Base-by-base conservation (phyloP, 2,888 invertebrate species). In the Kuschelorhynchus macadamiae region DNA sequence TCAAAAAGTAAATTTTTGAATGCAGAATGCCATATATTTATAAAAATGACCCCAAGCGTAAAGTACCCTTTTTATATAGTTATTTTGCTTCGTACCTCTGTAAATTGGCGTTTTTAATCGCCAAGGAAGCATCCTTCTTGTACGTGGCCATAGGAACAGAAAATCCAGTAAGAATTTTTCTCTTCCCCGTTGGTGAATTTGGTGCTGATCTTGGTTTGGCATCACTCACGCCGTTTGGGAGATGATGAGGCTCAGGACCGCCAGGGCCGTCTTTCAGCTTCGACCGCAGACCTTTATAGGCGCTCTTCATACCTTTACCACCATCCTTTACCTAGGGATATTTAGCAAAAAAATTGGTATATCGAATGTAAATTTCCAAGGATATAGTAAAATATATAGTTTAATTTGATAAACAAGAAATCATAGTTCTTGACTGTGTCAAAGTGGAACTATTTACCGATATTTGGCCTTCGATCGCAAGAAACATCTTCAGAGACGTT, bases 261-360 rank as follows among this genome's bases (percentile, higher is more conserved):
- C 75, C 73, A 72, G 79, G 83, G 67, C 79, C 82, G 61, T 83
- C 84, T 55, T 86, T 85, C 57, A 87, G 79, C 83, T 90, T 92
- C 49, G 90, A 91, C 76, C 89, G 87, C 21, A 93, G 85, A 63
- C 91, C 93, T 82, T 92, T 92, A 78, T 92, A 92, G 1, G 90
- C 93, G 61, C 91, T 91, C 80, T 91, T 92, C 76, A 93, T 89
- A 78, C 91, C 91, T 78, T 90, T 91, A 2, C 91, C 91, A 67
- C 90, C 88, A 78, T 91, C 91, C 82, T 90, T 91, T n/a, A n/a
- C n/a, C n/a, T n/a, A n/a, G n/a, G n/a, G n/a, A n/a, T n/a, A n/a
- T n/a, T n/a, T n/a, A 2, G 92, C 90, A 73, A 12, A 53, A 36
- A 7, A n/a, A n/a, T n/a, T n/a, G n/a, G n/a, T n/a, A n/a, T n/a